Conservation (phyloP, 2,797 vertebrate genomes). For the Emydoidea blandingii region DNA sequence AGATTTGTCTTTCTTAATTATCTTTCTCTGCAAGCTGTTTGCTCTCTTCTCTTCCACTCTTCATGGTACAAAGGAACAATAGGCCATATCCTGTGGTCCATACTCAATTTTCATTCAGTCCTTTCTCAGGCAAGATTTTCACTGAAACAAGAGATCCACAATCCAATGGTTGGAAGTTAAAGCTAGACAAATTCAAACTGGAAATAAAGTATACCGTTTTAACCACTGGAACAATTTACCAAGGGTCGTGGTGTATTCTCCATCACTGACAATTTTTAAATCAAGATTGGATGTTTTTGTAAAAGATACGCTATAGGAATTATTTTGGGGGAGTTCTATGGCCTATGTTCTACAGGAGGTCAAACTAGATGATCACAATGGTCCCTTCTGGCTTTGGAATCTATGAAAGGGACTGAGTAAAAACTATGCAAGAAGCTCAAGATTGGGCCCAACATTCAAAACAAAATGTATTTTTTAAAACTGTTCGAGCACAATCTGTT, state of each 20-base stretch:
- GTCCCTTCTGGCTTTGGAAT: too few relatives aligned
- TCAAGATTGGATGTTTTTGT: too few relatives aligned
- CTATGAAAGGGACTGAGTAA: neutral
- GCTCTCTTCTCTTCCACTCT: neutral
- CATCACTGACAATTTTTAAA: too few relatives aligned
- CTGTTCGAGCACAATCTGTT: neutral
- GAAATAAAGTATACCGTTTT: too few relatives aligned
- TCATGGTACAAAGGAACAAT: neutral
- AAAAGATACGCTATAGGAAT: too few relatives aligned
- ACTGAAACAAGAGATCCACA: neutral
- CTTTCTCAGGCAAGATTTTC: neutral
- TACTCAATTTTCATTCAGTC: neutral
- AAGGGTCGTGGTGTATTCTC: too few relatives aligned
- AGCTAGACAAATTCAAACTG: too few relatives aligned
- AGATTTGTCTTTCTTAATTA: neutral
- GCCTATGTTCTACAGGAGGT: too few relatives aligned
- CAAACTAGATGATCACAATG: too few relatives aligned
- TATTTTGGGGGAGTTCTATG: too few relatives aligned
- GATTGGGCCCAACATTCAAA: neutral
- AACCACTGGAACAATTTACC: too few relatives aligned
- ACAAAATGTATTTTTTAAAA: neutral
- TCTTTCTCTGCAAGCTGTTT: conserved; percentile 6
- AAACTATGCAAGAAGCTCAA: neutral
- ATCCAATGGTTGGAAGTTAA: too few relatives aligned
- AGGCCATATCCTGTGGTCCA: neutral